phyloP scores from a whole-genome alignment of 92 coral and sea anemone genomes.

The Phymanthus crucifer region DNA sequence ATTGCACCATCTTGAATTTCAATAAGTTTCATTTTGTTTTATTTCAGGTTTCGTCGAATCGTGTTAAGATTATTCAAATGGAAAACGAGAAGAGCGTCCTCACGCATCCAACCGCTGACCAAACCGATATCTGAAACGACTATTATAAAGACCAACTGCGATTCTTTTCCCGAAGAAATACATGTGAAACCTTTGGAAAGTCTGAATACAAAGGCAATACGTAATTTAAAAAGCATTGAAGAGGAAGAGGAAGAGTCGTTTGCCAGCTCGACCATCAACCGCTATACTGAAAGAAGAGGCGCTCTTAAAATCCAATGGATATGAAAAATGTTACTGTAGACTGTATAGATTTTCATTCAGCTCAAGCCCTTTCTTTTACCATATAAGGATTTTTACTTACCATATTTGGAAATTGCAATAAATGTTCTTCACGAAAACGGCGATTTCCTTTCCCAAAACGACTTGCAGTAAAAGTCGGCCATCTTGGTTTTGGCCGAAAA shows the following conservation, averaged over 20 bases:
- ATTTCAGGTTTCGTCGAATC: not conserved
- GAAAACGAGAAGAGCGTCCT: not conserved
- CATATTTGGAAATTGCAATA: too few species aligned
- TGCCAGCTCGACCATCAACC: not conserved
- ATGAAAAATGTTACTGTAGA: too few species aligned
- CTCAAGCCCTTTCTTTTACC: too few species aligned
- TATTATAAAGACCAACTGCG: not conserved
- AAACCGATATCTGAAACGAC: not conserved
- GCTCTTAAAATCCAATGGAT: not conserved
- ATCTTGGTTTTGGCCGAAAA: too few species aligned
- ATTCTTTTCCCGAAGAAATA: not conserved
- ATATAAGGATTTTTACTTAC: too few species aligned
- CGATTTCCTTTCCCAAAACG: too few species aligned
- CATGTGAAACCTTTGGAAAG: not conserved
- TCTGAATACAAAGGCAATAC: not conserved
- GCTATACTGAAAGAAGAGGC: not conserved
- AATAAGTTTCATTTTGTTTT: not conserved
- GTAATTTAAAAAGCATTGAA: not conserved
- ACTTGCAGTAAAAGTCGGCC: too few species aligned
- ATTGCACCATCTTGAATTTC: too few species aligned
- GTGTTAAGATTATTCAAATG: not conserved
- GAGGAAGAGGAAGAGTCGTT: not conserved
- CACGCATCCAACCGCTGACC: slow-evolving; percentile 4
- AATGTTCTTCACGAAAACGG: too few species aligned
- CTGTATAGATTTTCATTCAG: too few species aligned